phyloP scores from a whole-genome alignment of 2,113 vertebrate genomes.

The Gymnarchus niloticus region DNA sequence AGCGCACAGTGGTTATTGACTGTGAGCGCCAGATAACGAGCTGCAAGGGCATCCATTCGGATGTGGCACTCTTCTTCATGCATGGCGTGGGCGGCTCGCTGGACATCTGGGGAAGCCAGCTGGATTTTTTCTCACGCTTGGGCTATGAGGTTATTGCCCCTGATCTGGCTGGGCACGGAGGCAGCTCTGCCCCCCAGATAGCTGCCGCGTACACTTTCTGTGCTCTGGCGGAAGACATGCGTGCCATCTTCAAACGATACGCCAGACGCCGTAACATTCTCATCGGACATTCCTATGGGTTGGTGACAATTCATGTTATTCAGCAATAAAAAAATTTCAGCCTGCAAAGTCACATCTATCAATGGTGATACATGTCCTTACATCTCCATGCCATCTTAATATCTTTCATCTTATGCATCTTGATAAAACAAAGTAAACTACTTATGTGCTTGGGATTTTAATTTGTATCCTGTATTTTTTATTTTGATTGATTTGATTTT shows the following conservation, averaged over 20 bases:
- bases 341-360: background rate
- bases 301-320: constrained; percentile 34
- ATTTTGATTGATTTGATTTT: too few species aligned
- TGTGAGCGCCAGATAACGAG: constrained; percentile 80
- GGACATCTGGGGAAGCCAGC: constrained; percentile 94
- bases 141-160: constrained; percentile 94
- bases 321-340: background rate
- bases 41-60: constrained; percentile 81
- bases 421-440: too few species aligned
- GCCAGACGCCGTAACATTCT: constrained; percentile 87
- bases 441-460: background rate
- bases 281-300: constrained; percentile 93
- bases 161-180: constrained; percentile 83
- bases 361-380: background rate
- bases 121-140: constrained; percentile 87
- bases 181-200: constrained; percentile 80
- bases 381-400: background rate
- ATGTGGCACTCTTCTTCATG: constrained; percentile 90
- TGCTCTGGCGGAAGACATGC: constrained; percentile 86
- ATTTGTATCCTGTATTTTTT: background rate
- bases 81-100: constrained; percentile 89
- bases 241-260: constrained; percentile 85
- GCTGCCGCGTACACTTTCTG: constrained; percentile 93
- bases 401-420: background rate
- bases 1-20: constrained; percentile 80